A percentile compares a stretch with the other conserved stretches of the same genome.
These are phyloP conservation scores for Blera fallax DNA, from an alignment of 2,888 invertebrate species.

Conservation along the genomic window DNA sequence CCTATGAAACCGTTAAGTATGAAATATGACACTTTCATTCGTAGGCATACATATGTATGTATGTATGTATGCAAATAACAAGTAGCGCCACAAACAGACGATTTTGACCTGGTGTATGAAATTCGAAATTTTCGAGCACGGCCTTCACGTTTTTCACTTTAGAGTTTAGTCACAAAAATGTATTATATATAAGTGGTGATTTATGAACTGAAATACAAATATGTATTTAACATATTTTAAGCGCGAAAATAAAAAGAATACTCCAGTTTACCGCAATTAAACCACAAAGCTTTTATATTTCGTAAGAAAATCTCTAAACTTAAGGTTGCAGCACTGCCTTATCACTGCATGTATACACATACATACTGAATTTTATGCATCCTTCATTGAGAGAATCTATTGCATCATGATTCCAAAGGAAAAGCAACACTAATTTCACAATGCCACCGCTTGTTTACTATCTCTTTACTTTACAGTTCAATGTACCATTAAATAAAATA, in stretches of 20 bases:
- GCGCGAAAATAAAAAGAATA: background rate
- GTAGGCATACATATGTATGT: background rate
- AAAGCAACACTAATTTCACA: constrained; percentile 38
- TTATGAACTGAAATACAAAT: too few relatives aligned
- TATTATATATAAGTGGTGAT: too few relatives aligned
- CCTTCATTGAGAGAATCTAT: constrained; percentile 21
- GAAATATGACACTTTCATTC: too few relatives aligned
- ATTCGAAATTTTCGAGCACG: too few relatives aligned
- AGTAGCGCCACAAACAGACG: too few relatives aligned
- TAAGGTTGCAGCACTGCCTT: background rate
- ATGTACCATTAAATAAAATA: constrained; percentile 4
- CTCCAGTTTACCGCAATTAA: background rate
- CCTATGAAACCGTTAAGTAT: too few relatives aligned
- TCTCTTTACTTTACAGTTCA: constrained; percentile 8
- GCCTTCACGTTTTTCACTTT: too few relatives aligned
- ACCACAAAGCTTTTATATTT: background rate
- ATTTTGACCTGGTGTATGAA: too few relatives aligned
- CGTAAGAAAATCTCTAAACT: background rate
- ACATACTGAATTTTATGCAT: constrained; percentile 4
- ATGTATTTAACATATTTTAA: background rate
- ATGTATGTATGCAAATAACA: too few relatives aligned
- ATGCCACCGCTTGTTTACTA: background rate
- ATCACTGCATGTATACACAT: background rate
- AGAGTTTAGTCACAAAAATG: too few relatives aligned
- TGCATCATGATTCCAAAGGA: constrained; percentile 41